Evolutionary conservation across 1,140 invertebrate species (phyloP), one percentile per base, ranked within the genome.

Genomic region (Stegodyphus dumicola): DNA sequence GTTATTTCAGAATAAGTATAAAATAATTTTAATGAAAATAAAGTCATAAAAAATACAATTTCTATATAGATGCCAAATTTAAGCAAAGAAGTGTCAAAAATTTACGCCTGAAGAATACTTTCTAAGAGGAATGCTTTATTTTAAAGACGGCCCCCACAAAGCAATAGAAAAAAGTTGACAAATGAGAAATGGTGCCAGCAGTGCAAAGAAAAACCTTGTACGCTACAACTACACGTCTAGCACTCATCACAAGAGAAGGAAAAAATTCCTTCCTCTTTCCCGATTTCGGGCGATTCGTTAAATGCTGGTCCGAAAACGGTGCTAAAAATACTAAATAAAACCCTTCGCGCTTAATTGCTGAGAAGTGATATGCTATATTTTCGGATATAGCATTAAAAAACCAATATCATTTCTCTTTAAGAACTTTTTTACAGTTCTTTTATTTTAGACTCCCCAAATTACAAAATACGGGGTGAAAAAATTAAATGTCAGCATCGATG

Each of bases 311-410:
- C n/a, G 18, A 75, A 75, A 75, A 56, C 33, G 73, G 53, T 56
- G 53, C 73, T 75, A 75, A 75, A 75, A 75, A 18, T n/a, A 60
- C 56, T 7, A 33, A 75, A 48, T 18, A 75, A 75, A 75, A 75
- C 56, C 6, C 56, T 5, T 60, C 56, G 5, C 56, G n/a, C 18
- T 75, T 75, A 75, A 75, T 75, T 75, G 73, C n/a, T 56, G 73
- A 75, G 73, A 75, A 75, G 73, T 56, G 73, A 75, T 54, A 74
- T 10, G 71, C 52, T 75, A 75, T 56, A 75, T 75, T 56, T 75
- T 53, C n/a, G 53, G 18, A 75, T 75, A 75, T 13, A 17, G 53
- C 54, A 10, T 17, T 11, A 18, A 74, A 48, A 75, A 75, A 75
- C 54, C 73, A 75, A 75, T 75, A 17, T 75, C 73, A 75, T 75